Evolutionary conservation across 92 coral and sea anemone species (phyloP), one percentile per base, ranked within the genome.

Genomic region (Porites evermanni): DNA sequence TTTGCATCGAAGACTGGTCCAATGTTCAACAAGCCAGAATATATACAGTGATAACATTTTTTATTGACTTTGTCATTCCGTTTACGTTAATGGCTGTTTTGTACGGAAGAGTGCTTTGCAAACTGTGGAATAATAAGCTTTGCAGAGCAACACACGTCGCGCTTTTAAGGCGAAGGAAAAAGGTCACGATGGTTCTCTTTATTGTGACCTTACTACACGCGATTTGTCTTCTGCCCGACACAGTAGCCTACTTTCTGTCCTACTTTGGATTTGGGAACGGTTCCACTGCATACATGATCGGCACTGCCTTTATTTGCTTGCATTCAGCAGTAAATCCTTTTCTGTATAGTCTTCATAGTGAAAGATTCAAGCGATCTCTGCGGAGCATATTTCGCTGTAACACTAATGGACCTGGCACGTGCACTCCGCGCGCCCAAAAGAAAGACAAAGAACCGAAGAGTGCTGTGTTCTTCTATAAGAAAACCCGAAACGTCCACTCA

Each of bases 31-130:
- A 60, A 12, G 82, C 82, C 71, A 78, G 58, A 7, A 32, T 70
- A 12, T 78, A 78, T 70, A 78, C 82, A 21, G 64, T 61, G 56
- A 8, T 64, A 17, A 78, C 82, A 1, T 38, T 78, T 61, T 61
- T 29, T 14, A 8, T 78, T 2, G 82, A 78, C 58, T 78, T 78
- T 24, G 80, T 86, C 3, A 69, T 93, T 4, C 97, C 97, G 16
- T 64, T 91, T 19, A 79, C 91, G 1, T 47, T 94, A 1, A 91
- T 94, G 93, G 82, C 76, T 11, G 53, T 83, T 13, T 23, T 88
- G 29, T 94, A 94, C 79, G 75, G 87, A 6, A 82, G 89, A 10
- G 86, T 93, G 1, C 83, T 86, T 7, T 86, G 83, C 12, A 86
- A 86, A 3, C 83, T 94, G 52, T 94, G 97, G 97, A 56, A 32